These are phyloP conservation scores for Heterochromis multidens DNA, from an alignment of 2,113 vertebrate species.

Conservation along the genomic window DNA sequence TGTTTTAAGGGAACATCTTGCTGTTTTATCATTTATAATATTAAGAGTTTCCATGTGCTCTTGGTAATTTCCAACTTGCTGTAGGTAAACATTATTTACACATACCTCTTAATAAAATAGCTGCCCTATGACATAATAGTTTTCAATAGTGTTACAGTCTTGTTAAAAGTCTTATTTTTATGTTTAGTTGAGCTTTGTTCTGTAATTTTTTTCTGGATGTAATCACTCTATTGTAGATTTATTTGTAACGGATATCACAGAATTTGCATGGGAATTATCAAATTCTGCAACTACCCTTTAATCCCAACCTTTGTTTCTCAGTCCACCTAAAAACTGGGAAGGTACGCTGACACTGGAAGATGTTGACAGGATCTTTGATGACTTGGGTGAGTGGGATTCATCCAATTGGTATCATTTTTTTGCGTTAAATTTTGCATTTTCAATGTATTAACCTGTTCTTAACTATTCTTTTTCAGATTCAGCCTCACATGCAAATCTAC, in stretches of 20 bases:
- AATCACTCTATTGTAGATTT: background rate
- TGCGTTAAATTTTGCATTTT: background rate
- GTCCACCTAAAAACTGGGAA: constrained; percentile 7
- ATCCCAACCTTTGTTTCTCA: constrained; percentile 12
- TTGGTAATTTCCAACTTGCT: no score
- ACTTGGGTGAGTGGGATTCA: constrained; percentile 49
- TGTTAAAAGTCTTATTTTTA: no score
- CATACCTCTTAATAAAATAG: background rate
- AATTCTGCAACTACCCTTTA: background rate
- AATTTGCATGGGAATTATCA: background rate
- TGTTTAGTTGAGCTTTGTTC: background rate
- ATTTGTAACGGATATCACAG: background rate
- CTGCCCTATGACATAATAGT: background rate
- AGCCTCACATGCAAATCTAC: background rate
- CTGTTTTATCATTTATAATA: no score
- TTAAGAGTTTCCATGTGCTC: no score
- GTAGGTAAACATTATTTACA: no score
- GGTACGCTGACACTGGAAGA: constrained; percentile 12
- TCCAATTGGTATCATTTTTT: background rate
- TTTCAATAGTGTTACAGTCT: background rate
- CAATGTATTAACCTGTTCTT: background rate
- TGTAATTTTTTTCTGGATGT: background rate
- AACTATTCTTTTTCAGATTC: constrained; percentile 7
- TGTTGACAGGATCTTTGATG: constrained; percentile 70
- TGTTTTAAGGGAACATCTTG: background rate